Evolutionary conservation across 2,888 invertebrate genomes (phyloP).

Genomic region (Xiphydria camelus): DNA sequence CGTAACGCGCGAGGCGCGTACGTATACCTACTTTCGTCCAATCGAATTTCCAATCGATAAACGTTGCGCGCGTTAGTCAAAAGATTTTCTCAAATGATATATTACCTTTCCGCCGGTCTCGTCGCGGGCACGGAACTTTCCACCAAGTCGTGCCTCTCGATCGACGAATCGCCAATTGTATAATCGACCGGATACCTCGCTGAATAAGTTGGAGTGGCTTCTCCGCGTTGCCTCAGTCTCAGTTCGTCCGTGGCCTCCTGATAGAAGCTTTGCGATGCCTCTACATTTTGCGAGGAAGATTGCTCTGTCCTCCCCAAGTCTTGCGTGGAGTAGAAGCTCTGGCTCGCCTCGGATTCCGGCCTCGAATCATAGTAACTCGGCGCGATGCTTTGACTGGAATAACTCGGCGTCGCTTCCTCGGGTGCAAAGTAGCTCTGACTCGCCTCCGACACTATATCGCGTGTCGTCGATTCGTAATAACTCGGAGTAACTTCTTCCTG

Average conservation of each 20-base stretch:
- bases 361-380: conserved; percentile 48
- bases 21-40: neutral
- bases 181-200: conserved; percentile 51
- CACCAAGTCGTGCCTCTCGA: conserved; percentile 54
- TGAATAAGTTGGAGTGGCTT: conserved; percentile 50
- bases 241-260: conserved; percentile 41
- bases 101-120: conserved; percentile 52
- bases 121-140: conserved; percentile 52
- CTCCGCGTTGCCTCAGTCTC: conserved; percentile 43
- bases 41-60: neutral
- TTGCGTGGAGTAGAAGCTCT: conserved; percentile 48
- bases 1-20: neutral
- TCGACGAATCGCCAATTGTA: conserved; percentile 46
- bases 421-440: conserved; percentile 50
- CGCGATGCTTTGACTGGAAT: conserved; percentile 43
- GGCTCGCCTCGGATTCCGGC: conserved; percentile 50
- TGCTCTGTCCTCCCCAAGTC: conserved; percentile 40
- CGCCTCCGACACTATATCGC: conserved; percentile 39
- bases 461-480: conserved; percentile 42
- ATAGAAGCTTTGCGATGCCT: conserved; percentile 52
- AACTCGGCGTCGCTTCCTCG: conserved; percentile 45
- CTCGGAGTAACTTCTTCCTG: conserved; percentile 49
- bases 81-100: conserved; percentile 15
- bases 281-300: conserved; percentile 44
- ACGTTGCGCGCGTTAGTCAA: too few species aligned